These are phyloP conservation scores for Emydoidea blandingii DNA, from an alignment of 2,797 vertebrate species.

Conservation along the genomic window DNA sequence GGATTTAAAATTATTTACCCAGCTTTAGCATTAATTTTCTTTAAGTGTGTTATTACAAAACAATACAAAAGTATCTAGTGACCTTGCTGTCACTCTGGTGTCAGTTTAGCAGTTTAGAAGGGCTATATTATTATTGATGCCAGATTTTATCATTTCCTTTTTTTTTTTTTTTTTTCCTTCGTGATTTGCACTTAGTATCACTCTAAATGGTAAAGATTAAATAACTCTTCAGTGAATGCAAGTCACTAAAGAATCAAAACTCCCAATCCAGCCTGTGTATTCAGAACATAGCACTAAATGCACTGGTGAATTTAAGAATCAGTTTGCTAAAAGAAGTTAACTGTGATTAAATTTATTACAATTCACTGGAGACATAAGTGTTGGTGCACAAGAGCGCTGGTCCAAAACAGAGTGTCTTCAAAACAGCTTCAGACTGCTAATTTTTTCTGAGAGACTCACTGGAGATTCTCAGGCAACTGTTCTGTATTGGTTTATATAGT, in stretches of 20 bases:
- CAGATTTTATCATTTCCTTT: neutral
- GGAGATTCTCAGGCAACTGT: fast-evolving
- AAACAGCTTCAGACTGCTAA: neutral
- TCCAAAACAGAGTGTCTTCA: neutral
- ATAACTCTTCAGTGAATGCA: neutral
- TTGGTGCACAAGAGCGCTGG: neutral
- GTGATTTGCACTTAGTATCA: neutral
- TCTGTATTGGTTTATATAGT: fast-evolving
- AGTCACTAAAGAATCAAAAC: neutral
- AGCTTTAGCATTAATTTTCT: neutral
- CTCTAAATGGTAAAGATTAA: neutral
- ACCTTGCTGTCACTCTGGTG: fast-evolving
- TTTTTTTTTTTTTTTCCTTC: neutral
- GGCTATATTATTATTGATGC: neutral
- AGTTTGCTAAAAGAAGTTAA: neutral
- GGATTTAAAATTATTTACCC: neutral
- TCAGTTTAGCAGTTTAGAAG: slow-evolving; percentile 5
- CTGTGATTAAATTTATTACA: neutral
- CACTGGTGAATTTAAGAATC: neutral
- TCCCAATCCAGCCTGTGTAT: neutral
- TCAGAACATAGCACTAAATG: neutral
- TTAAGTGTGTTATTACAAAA: neutral
- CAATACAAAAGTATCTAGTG: neutral
- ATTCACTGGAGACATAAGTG: neutral
- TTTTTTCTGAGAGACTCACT: neutral